phyloP scores from a whole-genome alignment of 2,113 vertebrate species.

The Prinia subflava region DNA sequence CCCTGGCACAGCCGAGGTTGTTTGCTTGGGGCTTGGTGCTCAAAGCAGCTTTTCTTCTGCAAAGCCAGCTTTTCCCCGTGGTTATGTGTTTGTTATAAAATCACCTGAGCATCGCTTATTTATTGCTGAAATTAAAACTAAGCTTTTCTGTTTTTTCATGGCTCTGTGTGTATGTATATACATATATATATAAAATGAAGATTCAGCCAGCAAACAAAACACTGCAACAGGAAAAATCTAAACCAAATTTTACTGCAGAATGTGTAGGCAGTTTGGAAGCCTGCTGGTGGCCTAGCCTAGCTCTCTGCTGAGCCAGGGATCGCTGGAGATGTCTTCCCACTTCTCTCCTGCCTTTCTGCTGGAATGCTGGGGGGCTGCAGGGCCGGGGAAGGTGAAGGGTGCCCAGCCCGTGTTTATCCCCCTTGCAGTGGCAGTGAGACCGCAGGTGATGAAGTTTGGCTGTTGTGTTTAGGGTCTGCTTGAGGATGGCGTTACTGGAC shows the following conservation, averaged over 20 bases:
- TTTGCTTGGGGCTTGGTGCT: not conserved
- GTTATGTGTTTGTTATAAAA: not conserved
- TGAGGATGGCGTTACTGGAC: not conserved
- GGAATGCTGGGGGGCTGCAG: not conserved
- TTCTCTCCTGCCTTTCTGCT: not conserved
- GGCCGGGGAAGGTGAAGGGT: not conserved
- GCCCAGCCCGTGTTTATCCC: accelerated
- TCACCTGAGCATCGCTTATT: not conserved
- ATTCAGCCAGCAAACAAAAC: not conserved
- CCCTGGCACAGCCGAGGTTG: not conserved
- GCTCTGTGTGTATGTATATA: accelerated
- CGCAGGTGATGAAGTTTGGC: not conserved
- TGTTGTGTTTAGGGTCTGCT: not conserved
- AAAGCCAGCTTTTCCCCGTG: accelerated
- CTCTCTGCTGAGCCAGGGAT: not conserved
- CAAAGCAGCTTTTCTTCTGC: not conserved
- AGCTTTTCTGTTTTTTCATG: not conserved
- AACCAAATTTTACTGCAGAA: not conserved
- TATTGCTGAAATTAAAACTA: not conserved
- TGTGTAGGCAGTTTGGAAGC: constrained; percentile 9
- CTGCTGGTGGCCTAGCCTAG: constrained; percentile 26
- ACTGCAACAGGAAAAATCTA: not conserved
- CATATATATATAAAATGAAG: not conserved
- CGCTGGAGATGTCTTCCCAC: not conserved
- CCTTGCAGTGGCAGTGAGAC: not conserved